Base-by-base conservation (phyloP, 2,113 vertebrate species). In the Phaethornis superciliosus region DNA sequence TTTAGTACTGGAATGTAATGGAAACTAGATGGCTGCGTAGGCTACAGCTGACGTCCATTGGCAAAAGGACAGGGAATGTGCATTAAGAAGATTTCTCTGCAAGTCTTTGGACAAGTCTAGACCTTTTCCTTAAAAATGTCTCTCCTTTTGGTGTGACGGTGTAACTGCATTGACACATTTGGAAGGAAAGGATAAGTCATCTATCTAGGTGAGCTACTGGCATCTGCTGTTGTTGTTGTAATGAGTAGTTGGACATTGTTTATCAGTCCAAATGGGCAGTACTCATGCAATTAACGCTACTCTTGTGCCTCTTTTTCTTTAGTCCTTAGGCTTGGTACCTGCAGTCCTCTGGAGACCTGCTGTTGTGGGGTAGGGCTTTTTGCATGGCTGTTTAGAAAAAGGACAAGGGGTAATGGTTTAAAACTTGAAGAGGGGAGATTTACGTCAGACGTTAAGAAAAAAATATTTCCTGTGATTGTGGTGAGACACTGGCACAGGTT, bases 81-180 rank as follows among this genome's bases (percentile, higher is more conserved):
- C n/a, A 19, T 80, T 68, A n/a, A 76, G 62, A n/a, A 76, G 62
- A 84, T 72, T 70, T 70, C 44, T 65, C 24, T 76, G 46, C 67
- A 65, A 72, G 63, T 72, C 58, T 88, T 94, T 33, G 59, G 70
- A 46, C 90, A 90, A 91, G 88, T 74, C 70, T 80, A 59, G 71
- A 85, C 88, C 37, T 77, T 37, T 54, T 85, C 35, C 35, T 79
- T 18, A 52, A 93, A 81, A 71, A 15, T 6, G 10, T 83, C 7
- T 79, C 92, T 30, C 54, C 40, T 79, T 79, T 80, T 63, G 51
- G n/a, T 93, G n/a, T 75, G 23, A 12, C 2, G 21, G 15, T 84
- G 47, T 28, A 20, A 63, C 56, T 65, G 58, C 32, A 24, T n/a
- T 72, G 58, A 54, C 67, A 82, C 22, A 16, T 42, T 78, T 28